Percentiles rank a stretch among this genome's conserved stretches.
phyloP scores from a whole-genome alignment of 2,113 vertebrate genomes.

The Uria aalge region DNA sequence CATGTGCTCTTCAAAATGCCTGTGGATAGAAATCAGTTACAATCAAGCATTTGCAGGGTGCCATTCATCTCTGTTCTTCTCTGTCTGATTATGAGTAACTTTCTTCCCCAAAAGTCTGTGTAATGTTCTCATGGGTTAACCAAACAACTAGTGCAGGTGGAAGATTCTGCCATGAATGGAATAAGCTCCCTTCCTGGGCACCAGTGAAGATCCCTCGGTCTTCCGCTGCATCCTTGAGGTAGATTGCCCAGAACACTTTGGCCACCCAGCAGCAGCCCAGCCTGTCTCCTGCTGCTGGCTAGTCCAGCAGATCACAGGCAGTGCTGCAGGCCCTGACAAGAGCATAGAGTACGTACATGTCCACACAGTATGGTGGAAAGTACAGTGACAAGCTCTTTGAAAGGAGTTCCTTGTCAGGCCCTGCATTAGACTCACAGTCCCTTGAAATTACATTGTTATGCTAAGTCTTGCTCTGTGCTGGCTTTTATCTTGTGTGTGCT shows the following conservation, averaged over 20 bases:
- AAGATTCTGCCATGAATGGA: background rate
- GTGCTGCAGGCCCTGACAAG: background rate
- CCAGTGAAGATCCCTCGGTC: background rate
- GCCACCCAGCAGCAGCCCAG: background rate
- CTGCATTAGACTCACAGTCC: background rate
- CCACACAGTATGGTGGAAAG: background rate
- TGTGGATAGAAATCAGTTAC: background rate
- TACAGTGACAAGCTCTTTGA: background rate
- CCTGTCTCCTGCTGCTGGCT: background rate
- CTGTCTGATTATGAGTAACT: background rate
- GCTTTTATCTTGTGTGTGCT: background rate
- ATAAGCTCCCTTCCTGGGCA: background rate
- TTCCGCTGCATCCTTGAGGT: background rate
- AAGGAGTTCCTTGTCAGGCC: background rate
- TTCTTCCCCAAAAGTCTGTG: background rate
- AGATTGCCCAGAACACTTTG: background rate
- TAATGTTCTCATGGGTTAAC: background rate
- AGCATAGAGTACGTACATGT: background rate
- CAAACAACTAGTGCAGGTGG: background rate
- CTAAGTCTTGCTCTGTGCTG: background rate
- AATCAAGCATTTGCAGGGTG: background rate
- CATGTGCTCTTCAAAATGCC: conserved; percentile 80
- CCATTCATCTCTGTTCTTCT: background rate
- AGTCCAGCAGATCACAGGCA: background rate
- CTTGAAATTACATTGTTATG: background rate